A percentile compares a stretch with the other conserved stretches of the same genome.
phyloP scores from a whole-genome alignment of 1,140 invertebrate species.

The Drosophila murphyi region DNA sequence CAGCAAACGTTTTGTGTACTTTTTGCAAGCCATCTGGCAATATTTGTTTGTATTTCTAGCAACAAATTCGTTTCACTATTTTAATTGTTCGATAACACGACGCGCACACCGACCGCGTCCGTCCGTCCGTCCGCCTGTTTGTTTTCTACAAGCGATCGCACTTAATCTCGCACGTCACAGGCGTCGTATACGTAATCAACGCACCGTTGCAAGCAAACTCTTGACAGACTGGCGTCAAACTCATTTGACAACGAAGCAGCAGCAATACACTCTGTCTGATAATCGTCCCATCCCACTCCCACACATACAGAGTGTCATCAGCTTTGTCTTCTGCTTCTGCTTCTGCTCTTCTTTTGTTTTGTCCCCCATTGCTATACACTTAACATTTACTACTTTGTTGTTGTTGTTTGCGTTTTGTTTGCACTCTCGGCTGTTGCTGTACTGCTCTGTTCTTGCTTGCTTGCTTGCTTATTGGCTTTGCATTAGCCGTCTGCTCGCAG shows the following conservation, averaged over 20 bases:
- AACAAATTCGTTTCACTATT: conserved; percentile 45
- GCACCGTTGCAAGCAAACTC: conserved; percentile 39
- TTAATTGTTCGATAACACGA: background rate
- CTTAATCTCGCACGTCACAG: conserved; percentile 33
- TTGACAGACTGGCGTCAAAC: conserved; percentile 64
- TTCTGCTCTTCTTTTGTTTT: conserved; percentile 1
- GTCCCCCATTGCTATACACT: conserved; percentile 28
- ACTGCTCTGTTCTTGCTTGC: conserved; percentile 9
- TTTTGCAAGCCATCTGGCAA: conserved; percentile 34
- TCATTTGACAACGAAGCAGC: conserved; percentile 61
- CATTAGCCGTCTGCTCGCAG: conserved; percentile 22
- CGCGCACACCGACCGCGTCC: background rate
- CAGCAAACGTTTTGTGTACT: background rate
- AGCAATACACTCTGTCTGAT: conserved; percentile 6
- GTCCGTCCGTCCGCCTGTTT: background rate
- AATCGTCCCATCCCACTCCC: background rate
- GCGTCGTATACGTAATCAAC: conserved; percentile 67
- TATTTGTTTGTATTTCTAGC: conserved; percentile 48
- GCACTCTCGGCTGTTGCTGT: conserved; percentile 23
- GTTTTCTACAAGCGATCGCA: conserved; percentile 15
- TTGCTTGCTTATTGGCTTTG: conserved; percentile 46
- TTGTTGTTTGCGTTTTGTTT: conserved; percentile 44
- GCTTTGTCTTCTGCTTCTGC: conserved; percentile 3
- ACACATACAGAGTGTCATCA: background rate
- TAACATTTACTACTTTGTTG: conserved; percentile 43